phyloP scores from a whole-genome alignment of 2,113 vertebrate genomes.

The Haplochromis burtoni region DNA sequence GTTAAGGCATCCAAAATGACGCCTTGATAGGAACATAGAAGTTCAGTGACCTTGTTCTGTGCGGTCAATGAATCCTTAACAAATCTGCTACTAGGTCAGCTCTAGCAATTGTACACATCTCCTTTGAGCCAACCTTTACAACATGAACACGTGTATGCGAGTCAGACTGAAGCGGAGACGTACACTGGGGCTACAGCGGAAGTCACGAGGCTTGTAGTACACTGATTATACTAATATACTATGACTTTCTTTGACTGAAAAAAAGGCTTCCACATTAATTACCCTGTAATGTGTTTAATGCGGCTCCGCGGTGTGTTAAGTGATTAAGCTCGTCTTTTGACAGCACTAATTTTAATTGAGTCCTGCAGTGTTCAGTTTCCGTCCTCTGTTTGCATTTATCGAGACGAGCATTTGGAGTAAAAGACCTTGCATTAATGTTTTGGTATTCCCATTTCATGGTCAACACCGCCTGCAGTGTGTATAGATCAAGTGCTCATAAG shows the following conservation, averaged over 20 bases:
- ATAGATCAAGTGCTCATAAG: background rate
- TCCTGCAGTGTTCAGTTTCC: background rate
- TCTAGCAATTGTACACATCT: background rate
- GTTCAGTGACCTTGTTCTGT: conserved; percentile 17
- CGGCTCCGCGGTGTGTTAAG: background rate
- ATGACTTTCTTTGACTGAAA: background rate
- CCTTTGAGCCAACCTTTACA: background rate
- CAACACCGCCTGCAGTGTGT: background rate
- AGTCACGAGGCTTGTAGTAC: background rate
- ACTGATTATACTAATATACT: background rate
- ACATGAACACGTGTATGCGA: background rate
- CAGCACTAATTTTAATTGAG: background rate
- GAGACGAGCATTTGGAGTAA: background rate
- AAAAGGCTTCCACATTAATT: background rate
- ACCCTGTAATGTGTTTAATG: background rate
- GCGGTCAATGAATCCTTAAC: conserved; percentile 26
- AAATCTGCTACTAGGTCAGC: conserved; percentile 18
- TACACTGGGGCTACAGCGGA: background rate
- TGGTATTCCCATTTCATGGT: background rate
- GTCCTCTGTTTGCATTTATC: background rate
- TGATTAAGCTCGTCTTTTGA: conserved; percentile 3
- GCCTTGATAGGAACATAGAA: conserved; percentile 4
- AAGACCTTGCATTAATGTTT: background rate
- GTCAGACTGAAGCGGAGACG: background rate
- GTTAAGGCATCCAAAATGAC: background rate